Conservation (phyloP, 2,888 invertebrate genomes). For the Lepeophtheirus nordmannii region DNA sequence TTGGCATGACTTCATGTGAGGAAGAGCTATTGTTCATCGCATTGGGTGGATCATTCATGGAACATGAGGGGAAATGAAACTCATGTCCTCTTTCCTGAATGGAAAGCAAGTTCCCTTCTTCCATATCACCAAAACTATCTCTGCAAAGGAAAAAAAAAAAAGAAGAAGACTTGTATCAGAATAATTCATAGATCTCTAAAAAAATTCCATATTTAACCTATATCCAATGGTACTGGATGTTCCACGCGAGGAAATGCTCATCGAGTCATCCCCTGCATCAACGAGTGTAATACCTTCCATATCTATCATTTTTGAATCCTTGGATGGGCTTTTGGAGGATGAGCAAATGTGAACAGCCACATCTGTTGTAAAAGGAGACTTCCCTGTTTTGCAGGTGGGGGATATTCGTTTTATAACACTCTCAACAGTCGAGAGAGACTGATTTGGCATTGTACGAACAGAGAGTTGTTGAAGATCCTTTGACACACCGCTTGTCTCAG, state of each 20-base stretch:
- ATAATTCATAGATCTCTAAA: too few relatives aligned
- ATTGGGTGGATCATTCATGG: background rate
- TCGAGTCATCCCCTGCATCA: conserved; percentile 1
- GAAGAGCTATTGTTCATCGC: background rate
- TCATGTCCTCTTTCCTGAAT: conserved; percentile 6
- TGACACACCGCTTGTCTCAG: background rate
- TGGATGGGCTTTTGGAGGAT: background rate
- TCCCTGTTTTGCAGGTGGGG: background rate
- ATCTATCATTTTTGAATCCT: background rate
- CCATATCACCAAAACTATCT: conserved; percentile 25
- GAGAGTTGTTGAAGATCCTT: background rate
- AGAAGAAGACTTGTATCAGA: background rate
- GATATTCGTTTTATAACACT: background rate
- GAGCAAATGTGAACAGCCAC: background rate
- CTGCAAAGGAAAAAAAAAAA: conserved; percentile 5
- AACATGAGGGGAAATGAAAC: background rate
- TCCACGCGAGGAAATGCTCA: conserved; percentile 13
- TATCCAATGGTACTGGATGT: conserved; percentile 23
- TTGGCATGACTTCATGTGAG: background rate
- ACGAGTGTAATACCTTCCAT: background rate
- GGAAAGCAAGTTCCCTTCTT: conserved; percentile 17
- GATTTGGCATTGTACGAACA: background rate
- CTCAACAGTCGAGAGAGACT: background rate
- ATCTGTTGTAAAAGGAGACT: background rate
- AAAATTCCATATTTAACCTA: conserved; percentile 16